Conservation (phyloP, 2,797 vertebrate species). For the Sebastiscus tertius region DNA sequence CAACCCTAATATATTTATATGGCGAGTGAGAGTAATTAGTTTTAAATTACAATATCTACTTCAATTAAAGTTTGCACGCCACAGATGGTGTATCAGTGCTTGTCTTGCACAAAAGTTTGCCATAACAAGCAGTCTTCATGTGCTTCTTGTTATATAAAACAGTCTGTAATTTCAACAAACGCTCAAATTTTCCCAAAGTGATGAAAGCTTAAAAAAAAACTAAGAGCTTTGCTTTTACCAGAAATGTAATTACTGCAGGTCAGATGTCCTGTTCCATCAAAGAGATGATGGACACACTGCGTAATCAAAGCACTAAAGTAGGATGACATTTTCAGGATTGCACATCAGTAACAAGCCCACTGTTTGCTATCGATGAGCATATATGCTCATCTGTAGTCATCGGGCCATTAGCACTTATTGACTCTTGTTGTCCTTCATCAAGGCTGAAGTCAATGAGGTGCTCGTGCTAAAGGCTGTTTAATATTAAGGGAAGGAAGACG, state of each 20-base stretch:
- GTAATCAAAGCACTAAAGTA: slow-evolving; percentile 16
- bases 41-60: slow-evolving; percentile 18
- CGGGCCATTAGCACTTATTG: slow-evolving; percentile 47
- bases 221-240: slow-evolving; percentile 13
- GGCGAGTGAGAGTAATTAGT: neutral
- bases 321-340: slow-evolving; percentile 33
- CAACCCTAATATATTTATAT: neutral
- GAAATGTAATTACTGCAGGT: slow-evolving; percentile 18
- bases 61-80: slow-evolving; percentile 16
- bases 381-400: slow-evolving; percentile 35
- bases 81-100: slow-evolving; percentile 10
- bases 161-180: neutral
- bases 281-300: neutral
- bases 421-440: slow-evolving; percentile 49
- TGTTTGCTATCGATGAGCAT: slow-evolving; percentile 34
- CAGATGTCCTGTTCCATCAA: neutral
- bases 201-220: neutral
- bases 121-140: neutral
- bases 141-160: neutral
- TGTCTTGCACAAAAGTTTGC: neutral
- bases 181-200: neutral
- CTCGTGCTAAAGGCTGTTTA: slow-evolving; percentile 32
- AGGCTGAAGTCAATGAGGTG: slow-evolving; percentile 37
- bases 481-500: neutral
- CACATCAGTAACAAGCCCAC: neutral